Conservation (phyloP, 92 coral and sea anemone genomes). For the Epizoanthus stellaris region DNA sequence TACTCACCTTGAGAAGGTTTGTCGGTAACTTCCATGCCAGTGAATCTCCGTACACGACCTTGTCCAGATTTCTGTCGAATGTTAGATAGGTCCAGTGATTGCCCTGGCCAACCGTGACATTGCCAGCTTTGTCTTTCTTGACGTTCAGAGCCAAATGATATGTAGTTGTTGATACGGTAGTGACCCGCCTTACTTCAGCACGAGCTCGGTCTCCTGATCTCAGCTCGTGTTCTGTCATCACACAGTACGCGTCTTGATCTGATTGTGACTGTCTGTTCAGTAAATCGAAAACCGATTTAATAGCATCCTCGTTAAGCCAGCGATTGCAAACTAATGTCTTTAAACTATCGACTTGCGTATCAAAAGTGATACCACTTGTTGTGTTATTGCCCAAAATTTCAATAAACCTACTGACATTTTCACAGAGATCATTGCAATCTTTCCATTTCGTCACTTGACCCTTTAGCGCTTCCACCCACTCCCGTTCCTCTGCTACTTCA, state of each 20-base stretch:
- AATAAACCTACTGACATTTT: background rate
- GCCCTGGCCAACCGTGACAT: slow-evolving; percentile 48
- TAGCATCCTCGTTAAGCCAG: slow-evolving; percentile 26
- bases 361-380: slow-evolving; percentile 7
- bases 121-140: slow-evolving; percentile 24
- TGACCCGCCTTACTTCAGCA: background rate
- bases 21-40: slow-evolving; percentile 56
- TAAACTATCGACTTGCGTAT: background rate
- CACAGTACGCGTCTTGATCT: slow-evolving; percentile 5
- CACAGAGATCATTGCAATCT: background rate
- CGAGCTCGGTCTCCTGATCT: background rate
- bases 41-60: slow-evolving; percentile 52
- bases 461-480: background rate
- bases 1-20: slow-evolving; percentile 45
- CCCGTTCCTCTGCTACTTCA: slow-evolving; percentile 24
- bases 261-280: slow-evolving; percentile 12
- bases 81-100: slow-evolving; percentile 61
- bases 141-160: slow-evolving; percentile 48
- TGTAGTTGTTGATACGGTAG: background rate
- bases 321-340: slow-evolving; percentile 24
- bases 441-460: background rate
- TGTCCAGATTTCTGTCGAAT: slow-evolving; percentile 27
- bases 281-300: slow-evolving; percentile 13
- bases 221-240: slow-evolving; percentile 1
- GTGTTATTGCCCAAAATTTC: background rate